These are phyloP conservation scores for Blastobasis adustella DNA, from an alignment of 2,888 invertebrate species.

Conservation along the genomic window DNA sequence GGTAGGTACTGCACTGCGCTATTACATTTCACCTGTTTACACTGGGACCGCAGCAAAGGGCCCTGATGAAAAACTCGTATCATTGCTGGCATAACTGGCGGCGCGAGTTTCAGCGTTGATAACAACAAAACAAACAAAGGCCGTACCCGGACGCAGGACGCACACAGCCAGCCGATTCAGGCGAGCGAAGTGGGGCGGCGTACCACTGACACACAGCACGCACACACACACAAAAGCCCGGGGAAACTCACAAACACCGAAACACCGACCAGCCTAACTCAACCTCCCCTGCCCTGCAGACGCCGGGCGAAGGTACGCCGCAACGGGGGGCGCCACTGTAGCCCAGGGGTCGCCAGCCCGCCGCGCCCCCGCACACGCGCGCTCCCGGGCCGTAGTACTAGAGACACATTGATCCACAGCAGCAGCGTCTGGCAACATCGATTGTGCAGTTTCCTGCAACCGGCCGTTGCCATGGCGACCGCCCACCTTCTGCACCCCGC, in stretches of 20 bases:
- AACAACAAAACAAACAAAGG: constrained; percentile 66
- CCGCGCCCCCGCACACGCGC: constrained; percentile 23
- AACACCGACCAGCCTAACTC: constrained; percentile 26
- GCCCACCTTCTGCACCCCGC: constrained; percentile 55
- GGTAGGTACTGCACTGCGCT: no score
- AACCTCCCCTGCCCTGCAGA: constrained; percentile 29
- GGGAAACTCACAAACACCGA: constrained; percentile 50
- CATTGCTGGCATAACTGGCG: constrained; percentile 11
- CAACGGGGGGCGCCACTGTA: not conserved
- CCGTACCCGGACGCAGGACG: constrained; percentile 27
- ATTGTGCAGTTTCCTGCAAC: constrained; percentile 75
- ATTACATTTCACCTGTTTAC: no score
- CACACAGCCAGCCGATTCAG: constrained; percentile 64
- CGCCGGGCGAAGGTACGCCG: constrained; percentile 1
- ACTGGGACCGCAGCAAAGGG: no score
- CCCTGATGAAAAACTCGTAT: no score
- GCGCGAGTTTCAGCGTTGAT: constrained; percentile 37
- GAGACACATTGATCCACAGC: constrained; percentile 73
- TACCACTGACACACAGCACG: constrained; percentile 36
- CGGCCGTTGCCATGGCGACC: constrained; percentile 55
- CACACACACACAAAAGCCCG: constrained; percentile 28
- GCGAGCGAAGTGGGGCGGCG: constrained; percentile 42
- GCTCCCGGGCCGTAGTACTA: constrained; percentile 52
- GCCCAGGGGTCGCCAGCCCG: constrained; percentile 58
- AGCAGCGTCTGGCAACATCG: constrained; percentile 69